Percentiles rank a stretch among this genome's conserved stretches.
Conservation (phyloP, 2,797 vertebrate genomes). For the Semotilus atromaculatus region DNA sequence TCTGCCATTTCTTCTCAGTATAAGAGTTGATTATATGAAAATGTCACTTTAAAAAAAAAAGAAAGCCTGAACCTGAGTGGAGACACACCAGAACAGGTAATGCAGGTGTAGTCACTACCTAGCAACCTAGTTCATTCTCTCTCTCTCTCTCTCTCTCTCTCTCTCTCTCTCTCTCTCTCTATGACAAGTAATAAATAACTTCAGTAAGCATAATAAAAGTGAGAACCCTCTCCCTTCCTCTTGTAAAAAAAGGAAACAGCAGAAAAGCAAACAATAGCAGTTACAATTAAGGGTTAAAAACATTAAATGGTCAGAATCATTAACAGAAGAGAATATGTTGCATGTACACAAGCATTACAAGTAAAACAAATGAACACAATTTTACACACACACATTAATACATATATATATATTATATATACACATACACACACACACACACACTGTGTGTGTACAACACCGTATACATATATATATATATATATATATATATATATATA, state of each 20-base stretch:
- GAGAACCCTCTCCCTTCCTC: neutral
- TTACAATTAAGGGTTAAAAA: neutral
- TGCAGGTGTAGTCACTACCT: constrained; percentile 34
- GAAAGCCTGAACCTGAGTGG: neutral
- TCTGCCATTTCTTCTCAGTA: constrained; percentile 79
- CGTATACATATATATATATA: too few species aligned
- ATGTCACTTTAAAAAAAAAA: constrained; percentile 14
- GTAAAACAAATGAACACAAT: neutral
- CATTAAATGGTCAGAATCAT: neutral
- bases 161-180: constrained; percentile 41
- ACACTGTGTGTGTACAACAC: neutral
- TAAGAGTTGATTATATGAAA: constrained; percentile 2
- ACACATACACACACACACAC: too few species aligned
- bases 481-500: too few species aligned
- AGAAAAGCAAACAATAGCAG: neutral
- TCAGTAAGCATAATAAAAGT: constrained; percentile 34
- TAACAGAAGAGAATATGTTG: neutral
- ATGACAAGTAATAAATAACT: constrained; percentile 54
- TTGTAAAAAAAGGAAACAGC: neutral
- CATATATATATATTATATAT: neutral
- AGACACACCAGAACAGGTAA: constrained; percentile 21
- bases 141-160: constrained; percentile 41
- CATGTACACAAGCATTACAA: neutral
- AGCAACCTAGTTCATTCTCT: constrained; percentile 43
- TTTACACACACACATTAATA: neutral